Percentiles rank a stretch among this genome's conserved stretches.
phyloP scores from a whole-genome alignment of 2,888 invertebrate genomes.

The Lasius platythorax region DNA sequence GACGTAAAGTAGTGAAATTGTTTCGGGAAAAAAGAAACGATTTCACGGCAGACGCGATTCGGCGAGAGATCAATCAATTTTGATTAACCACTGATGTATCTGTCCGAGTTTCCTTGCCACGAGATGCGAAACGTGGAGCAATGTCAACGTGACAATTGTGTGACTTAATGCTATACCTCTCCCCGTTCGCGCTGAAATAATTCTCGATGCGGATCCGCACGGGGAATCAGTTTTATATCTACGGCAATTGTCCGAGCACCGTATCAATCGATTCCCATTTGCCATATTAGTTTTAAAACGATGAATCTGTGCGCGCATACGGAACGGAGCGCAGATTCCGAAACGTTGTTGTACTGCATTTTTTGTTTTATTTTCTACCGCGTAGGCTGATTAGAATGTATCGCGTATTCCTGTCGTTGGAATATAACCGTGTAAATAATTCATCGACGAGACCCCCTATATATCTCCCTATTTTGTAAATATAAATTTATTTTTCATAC shows the following conservation, averaged over 20 bases:
- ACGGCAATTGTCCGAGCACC: constrained; percentile 32
- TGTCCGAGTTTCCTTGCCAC: constrained; percentile 57
- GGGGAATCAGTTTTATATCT: not conserved
- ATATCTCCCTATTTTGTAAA: constrained; percentile 69
- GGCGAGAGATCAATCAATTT: not conserved
- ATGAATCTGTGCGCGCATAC: constrained; percentile 37
- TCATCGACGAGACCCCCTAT: constrained; percentile 30
- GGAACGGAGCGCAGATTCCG: constrained; percentile 31
- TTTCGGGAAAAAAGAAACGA: not conserved
- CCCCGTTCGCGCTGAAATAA: constrained; percentile 32
- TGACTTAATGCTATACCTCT: constrained; percentile 35
- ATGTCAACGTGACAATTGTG: constrained; percentile 19
- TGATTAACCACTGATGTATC: not conserved
- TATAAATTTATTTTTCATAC: constrained; percentile 76
- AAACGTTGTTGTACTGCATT: constrained; percentile 45
- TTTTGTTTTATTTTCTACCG: constrained; percentile 40
- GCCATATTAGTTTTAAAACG: constrained; percentile 52
- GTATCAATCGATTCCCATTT: constrained; percentile 49
- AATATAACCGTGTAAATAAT: constrained; percentile 20
- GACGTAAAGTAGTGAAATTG: not conserved
- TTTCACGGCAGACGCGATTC: not conserved
- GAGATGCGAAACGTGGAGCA: constrained; percentile 35
- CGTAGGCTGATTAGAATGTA: constrained; percentile 41
- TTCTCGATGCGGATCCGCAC: not conserved
- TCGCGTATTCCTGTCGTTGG: constrained; percentile 4